Evolutionary conservation across 1,140 invertebrate species (phyloP).

Genomic region (Zaprionus tsacasi): DNA sequence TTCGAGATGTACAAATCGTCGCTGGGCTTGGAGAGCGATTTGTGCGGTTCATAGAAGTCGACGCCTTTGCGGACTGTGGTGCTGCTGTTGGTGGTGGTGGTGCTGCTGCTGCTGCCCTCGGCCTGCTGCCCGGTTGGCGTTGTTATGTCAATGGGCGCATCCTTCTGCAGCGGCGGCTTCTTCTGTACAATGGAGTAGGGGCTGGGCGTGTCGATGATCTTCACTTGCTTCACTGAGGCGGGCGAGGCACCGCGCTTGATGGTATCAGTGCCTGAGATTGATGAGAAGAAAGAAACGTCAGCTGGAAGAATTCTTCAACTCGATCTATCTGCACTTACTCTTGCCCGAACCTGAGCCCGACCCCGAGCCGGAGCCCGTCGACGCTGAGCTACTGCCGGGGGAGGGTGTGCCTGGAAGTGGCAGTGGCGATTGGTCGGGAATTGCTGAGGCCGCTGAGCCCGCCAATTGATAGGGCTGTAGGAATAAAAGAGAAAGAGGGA

Average conservation of each 20-base stretch:
- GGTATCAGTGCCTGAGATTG: constrained; percentile 80
- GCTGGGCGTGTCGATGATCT: constrained; percentile 78
- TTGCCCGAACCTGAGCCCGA: constrained; percentile 81
- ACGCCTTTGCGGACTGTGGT: constrained; percentile 58
- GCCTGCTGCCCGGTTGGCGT: constrained; percentile 60
- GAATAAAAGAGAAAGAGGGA: constrained; percentile 24
- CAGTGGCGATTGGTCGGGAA: constrained; percentile 84
- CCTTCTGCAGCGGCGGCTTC: constrained; percentile 70
- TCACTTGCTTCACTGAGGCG: constrained; percentile 77
- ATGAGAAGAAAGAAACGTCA: constrained; percentile 1
- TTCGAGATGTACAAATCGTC: constrained; percentile 59
- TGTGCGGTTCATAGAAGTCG: constrained; percentile 80
- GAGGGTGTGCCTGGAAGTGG: constrained; percentile 84
- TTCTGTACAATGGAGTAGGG: constrained; percentile 76
- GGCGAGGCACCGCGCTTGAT: constrained; percentile 84
- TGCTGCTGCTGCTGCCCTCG: constrained; percentile 29
- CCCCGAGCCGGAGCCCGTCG: constrained; percentile 82
- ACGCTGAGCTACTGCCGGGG: constrained; percentile 84
- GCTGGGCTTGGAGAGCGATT: constrained; percentile 57
- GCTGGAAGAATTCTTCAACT: neutral
- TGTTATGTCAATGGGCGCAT: constrained; percentile 59
- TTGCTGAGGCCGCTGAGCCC: constrained; percentile 84
- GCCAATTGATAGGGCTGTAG: constrained; percentile 84
- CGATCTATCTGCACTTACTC: constrained; percentile 53
- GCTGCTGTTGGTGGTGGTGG: constrained; percentile 28